Percentiles rank a stretch among this genome's conserved stretches.
phyloP scores from a whole-genome alignment of 2,113 vertebrate species.

The Cygnus buccinator region DNA sequence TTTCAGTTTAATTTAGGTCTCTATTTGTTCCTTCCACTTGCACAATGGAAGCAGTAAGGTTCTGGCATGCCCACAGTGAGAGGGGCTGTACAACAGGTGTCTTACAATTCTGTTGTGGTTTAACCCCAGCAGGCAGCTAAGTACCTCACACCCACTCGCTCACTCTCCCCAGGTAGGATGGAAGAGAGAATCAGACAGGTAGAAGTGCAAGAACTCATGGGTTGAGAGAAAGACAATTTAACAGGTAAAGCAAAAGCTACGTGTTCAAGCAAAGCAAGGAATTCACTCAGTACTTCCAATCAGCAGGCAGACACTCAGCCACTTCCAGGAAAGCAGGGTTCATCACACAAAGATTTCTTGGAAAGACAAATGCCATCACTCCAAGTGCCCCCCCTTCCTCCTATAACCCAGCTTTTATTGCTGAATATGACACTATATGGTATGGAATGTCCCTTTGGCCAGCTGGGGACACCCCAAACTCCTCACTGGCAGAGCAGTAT shows the following conservation, averaged over 20 bases:
- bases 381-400: not conserved
- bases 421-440: not conserved
- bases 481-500: not conserved
- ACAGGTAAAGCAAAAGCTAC: not conserved
- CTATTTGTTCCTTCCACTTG: not conserved
- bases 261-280: not conserved
- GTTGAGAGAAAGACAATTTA: not conserved
- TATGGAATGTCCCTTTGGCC: not conserved
- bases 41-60: constrained; percentile 13
- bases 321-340: not conserved
- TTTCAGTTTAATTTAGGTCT: not conserved
- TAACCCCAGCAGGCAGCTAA: not conserved
- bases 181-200: not conserved
- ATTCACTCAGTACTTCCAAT: not conserved
- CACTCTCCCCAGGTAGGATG: not conserved
- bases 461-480: not conserved
- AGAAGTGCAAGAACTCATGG: not conserved
- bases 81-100: not conserved
- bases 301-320: not conserved
- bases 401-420: not conserved
- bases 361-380: not conserved
- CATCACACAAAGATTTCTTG: not conserved
- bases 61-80: constrained; percentile 9
- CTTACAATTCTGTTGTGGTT: not conserved
- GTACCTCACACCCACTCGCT: not conserved